phyloP scores from a whole-genome alignment of 2,113 vertebrate genomes.

The Lasiurus cinereus region DNA sequence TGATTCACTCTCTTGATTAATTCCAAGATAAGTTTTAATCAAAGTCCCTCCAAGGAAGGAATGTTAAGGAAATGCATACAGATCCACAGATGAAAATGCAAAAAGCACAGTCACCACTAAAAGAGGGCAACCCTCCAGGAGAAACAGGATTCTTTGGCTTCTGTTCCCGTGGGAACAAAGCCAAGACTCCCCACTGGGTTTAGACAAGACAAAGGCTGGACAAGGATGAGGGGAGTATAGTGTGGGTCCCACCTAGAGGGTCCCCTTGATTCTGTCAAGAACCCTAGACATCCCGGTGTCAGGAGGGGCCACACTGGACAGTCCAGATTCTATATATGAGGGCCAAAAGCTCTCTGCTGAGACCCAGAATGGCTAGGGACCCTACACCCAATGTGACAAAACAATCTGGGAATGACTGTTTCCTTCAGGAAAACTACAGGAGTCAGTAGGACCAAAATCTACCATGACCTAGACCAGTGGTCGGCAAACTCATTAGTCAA shows the following conservation, averaged over 20 bases:
- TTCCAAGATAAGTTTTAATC: background rate
- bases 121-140: background rate
- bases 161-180: background rate
- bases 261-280: background rate
- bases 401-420: background rate
- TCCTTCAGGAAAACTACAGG: background rate
- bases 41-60: background rate
- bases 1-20: background rate
- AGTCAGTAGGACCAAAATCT: background rate
- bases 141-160: background rate
- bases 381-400: background rate
- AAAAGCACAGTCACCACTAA: background rate
- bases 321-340: background rate
- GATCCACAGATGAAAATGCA: constrained; percentile 1
- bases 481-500: too few relatives aligned
- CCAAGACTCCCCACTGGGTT: background rate
- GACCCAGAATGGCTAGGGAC: background rate
- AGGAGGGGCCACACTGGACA: background rate
- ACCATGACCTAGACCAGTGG: too few relatives aligned
- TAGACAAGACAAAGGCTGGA: background rate
- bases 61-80: background rate
- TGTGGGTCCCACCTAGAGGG: background rate
- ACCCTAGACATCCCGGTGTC: background rate
- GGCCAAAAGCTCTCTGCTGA: background rate
- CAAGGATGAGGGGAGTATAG: background rate